phyloP scores from a whole-genome alignment of 1,140 invertebrate genomes.

The Meloidogyne floridensis region DNA sequence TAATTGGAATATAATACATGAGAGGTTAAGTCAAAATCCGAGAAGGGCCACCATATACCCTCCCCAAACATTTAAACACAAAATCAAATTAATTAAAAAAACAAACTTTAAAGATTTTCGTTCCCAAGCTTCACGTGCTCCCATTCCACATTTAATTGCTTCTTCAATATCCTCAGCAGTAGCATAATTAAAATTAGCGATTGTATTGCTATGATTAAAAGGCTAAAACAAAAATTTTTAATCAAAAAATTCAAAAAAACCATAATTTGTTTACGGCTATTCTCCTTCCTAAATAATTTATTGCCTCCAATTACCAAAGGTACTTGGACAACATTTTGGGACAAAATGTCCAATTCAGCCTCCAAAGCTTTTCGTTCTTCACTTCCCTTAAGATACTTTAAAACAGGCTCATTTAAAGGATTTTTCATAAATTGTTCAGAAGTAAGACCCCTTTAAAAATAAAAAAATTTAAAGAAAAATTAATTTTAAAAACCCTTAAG shows the following conservation, averaged over 20 bases:
- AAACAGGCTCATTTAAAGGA: slow-evolving; percentile 69
- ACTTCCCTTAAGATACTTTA: slow-evolving; percentile 79
- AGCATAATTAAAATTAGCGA: slow-evolving; percentile 60
- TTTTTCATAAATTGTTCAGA: slow-evolving; percentile 65
- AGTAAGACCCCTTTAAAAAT: slow-evolving; percentile 54
- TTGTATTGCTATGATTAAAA: slow-evolving; percentile 53
- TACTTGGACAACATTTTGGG: slow-evolving; percentile 44
- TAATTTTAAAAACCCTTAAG: background rate
- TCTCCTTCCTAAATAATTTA: slow-evolving; percentile 51
- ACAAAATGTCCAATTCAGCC: slow-evolving; percentile 73
- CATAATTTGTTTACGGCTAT: slow-evolving; percentile 58
- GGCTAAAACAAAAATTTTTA: slow-evolving; percentile 49
- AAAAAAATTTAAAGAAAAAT: background rate
- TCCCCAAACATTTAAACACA: background rate
- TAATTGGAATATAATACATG: too few relatives aligned
- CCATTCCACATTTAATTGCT: slow-evolving; percentile 28
- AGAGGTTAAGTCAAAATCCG: too few relatives aligned
- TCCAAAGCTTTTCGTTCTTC: slow-evolving; percentile 79
- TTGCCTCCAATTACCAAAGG: slow-evolving; percentile 59
- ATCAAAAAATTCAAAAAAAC: slow-evolving; percentile 37
- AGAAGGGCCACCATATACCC: too few relatives aligned
- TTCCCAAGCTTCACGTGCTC: slow-evolving; percentile 54
- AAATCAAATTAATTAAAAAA: background rate
- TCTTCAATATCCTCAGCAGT: slow-evolving; percentile 52
- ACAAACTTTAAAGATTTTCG: slow-evolving; percentile 51